These are phyloP conservation scores for Mylabris sibirica DNA, from an alignment of 2,888 invertebrate species.

Conservation along the genomic window DNA sequence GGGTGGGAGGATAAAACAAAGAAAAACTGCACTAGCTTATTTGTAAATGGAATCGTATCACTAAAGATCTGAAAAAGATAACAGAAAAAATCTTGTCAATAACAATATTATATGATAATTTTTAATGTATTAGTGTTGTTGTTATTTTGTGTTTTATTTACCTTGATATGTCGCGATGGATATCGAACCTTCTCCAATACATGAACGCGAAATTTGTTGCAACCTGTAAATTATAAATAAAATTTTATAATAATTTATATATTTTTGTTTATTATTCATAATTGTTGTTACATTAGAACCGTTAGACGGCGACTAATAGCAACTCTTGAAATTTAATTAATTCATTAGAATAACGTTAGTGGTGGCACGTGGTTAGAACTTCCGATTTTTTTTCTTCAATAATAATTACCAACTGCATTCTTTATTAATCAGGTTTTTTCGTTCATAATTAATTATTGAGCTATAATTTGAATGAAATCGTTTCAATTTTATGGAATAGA, in stretches of 20 bases:
- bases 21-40: conserved; percentile 24
- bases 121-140: neutral
- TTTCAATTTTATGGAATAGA: neutral
- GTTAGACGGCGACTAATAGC: conserved; percentile 18
- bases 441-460: neutral
- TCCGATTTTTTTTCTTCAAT: conserved; percentile 13
- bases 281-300: conserved; percentile 15
- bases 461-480: conserved; percentile 1
- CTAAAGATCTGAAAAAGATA: conserved; percentile 29
- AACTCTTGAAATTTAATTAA: conserved; percentile 29
- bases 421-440: neutral
- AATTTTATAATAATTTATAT: neutral
- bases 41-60: conserved; percentile 28
- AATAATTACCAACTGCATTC: neutral
- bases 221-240: conserved; percentile 56
- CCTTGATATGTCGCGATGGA: conserved; percentile 75
- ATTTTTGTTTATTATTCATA: conserved; percentile 10
- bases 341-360: conserved; percentile 24
- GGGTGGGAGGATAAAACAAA: neutral
- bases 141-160: conserved; percentile 47
- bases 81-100: conserved; percentile 3
- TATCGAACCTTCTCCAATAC: conserved; percentile 70
- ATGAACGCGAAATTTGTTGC: conserved; percentile 60
- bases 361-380: conserved; percentile 16
- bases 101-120: neutral